Percentiles rank a stretch among this genome's conserved stretches.
These are phyloP conservation scores for Alauda arvensis DNA, from an alignment of 2,797 vertebrate genomes.

Conservation along the genomic window DNA sequence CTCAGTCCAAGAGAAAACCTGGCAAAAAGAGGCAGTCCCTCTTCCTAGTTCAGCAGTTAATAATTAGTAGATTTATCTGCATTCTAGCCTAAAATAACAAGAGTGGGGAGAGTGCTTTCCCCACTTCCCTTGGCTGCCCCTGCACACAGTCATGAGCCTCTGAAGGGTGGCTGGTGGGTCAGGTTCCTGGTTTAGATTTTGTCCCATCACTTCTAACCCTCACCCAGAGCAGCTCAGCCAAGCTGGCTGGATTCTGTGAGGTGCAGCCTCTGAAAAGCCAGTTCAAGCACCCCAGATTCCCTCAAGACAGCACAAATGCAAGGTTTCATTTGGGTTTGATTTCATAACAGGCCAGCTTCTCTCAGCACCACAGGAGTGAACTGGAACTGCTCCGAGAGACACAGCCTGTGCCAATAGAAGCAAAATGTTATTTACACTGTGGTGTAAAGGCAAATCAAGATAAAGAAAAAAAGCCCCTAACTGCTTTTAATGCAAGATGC, in stretches of 20 bases:
- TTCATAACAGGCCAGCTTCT: not conserved
- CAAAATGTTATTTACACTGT: not conserved
- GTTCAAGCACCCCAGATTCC: not conserved
- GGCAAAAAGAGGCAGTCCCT: not conserved
- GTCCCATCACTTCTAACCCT: not conserved
- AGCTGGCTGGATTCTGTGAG: not conserved
- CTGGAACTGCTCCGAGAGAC: not conserved
- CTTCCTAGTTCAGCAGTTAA: not conserved
- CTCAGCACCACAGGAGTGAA: not conserved
- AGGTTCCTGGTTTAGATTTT: not conserved
- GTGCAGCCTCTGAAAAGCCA: not conserved
- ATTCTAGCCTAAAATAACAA: not conserved
- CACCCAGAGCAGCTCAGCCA: not conserved
- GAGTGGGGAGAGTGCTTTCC: not conserved
- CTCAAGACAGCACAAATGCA: not conserved
- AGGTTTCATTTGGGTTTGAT: not conserved
- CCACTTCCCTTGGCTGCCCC: not conserved
- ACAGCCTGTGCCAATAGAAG: not conserved
- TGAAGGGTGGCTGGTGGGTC: not conserved
- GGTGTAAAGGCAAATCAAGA: not conserved
- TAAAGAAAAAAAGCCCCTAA: accelerated
- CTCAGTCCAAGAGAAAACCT: not conserved
- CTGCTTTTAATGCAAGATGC: not conserved
- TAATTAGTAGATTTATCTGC: not conserved
- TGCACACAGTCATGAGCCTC: not conserved